These are phyloP conservation scores for Junonia oenone DNA, from an alignment of 2,888 invertebrate genomes.

Conservation along the genomic window DNA sequence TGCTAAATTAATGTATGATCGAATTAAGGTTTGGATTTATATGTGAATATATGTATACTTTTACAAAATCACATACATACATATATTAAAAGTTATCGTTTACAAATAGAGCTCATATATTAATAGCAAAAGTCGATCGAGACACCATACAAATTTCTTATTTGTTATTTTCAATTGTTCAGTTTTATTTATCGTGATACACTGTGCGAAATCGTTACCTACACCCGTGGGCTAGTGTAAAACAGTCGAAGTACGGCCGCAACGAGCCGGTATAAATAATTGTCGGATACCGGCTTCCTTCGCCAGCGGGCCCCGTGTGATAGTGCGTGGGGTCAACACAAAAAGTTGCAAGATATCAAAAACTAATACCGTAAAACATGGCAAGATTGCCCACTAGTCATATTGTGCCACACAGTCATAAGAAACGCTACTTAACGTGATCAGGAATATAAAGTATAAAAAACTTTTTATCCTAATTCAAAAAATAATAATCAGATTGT, in stretches of 20 bases:
- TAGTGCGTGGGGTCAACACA: slow-evolving; percentile 18
- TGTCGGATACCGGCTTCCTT: slow-evolving; percentile 59
- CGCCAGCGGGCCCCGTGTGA: slow-evolving; percentile 35
- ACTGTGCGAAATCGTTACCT: slow-evolving; percentile 12
- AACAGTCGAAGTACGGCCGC: slow-evolving; percentile 10
- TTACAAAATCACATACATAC: too few species aligned
- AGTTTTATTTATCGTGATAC: slow-evolving; percentile 3
- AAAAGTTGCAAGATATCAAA: neutral
- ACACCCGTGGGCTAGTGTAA: slow-evolving; percentile 7
- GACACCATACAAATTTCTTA: neutral
- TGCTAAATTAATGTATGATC: too few species aligned
- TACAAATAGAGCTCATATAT: neutral
- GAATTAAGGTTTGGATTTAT: too few species aligned
- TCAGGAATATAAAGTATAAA: too few species aligned
- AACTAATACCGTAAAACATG: too few species aligned
- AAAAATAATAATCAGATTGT: too few species aligned
- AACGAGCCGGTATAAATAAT: slow-evolving; percentile 41
- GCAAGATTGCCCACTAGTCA: too few species aligned
- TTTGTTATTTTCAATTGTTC: neutral
- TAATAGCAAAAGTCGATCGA: neutral
- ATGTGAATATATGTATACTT: too few species aligned
- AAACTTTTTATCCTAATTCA: too few species aligned
- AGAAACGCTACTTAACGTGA: too few species aligned
- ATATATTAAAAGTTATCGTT: too few species aligned
- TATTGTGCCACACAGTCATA: too few species aligned